These are phyloP conservation scores for Abramis brama DNA, from an alignment of 2,113 vertebrate species.

Conservation along the genomic window DNA sequence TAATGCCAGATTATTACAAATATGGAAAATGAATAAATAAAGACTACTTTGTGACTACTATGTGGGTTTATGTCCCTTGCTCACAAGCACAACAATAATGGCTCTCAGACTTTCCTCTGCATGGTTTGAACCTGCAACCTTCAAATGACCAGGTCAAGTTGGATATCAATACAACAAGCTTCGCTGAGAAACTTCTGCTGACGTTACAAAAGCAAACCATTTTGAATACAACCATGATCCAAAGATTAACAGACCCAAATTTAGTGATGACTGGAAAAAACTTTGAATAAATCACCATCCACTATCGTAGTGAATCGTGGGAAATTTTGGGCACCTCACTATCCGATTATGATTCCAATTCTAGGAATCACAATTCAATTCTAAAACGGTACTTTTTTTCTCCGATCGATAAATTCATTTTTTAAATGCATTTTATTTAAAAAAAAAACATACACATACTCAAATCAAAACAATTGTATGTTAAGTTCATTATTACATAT, in stretches of 20 bases:
- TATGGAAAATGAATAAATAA: background rate
- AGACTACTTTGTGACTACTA: background rate
- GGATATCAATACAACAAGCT: background rate
- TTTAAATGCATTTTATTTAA: too few relatives aligned
- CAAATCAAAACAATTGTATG: too few relatives aligned
- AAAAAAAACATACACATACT: too few relatives aligned
- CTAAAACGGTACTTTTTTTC: too few relatives aligned
- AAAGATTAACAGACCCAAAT: background rate
- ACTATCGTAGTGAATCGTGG: background rate
- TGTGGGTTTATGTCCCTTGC: background rate
- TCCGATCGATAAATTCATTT: too few relatives aligned
- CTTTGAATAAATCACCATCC: background rate
- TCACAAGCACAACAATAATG: background rate
- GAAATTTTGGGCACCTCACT: too few relatives aligned
- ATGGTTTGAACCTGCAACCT: background rate
- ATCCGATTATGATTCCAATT: too few relatives aligned
- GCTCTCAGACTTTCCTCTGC: background rate
- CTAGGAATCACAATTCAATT: too few relatives aligned
- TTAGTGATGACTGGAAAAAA: background rate
- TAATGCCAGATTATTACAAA: background rate
- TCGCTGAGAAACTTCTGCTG: background rate
- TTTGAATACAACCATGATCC: background rate
- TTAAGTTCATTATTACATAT: too few relatives aligned
- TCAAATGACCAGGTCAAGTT: background rate
- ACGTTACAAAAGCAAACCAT: background rate